Conservation (phyloP, 2,113 vertebrate species). For the Bubalus kerabau region DNA sequence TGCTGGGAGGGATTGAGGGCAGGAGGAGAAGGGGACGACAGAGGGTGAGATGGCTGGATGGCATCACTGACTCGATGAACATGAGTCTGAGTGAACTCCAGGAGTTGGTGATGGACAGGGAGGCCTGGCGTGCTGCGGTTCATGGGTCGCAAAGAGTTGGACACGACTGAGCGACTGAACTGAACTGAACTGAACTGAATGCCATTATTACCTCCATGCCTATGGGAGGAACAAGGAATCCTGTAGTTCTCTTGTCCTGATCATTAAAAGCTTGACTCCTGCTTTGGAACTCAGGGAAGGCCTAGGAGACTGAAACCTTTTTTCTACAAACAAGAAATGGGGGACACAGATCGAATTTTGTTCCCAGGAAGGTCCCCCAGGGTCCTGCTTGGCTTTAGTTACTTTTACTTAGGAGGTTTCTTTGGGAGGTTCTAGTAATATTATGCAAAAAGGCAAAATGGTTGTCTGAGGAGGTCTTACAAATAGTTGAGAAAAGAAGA, state of each 20-base stretch:
- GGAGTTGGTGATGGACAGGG: too few relatives aligned
- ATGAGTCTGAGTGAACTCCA: too few relatives aligned
- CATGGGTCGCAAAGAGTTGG: too few relatives aligned
- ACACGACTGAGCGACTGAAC: too few relatives aligned
- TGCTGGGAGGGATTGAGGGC: too few relatives aligned
- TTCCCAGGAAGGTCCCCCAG: too few relatives aligned
- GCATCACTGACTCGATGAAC: too few relatives aligned
- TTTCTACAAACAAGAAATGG: neutral
- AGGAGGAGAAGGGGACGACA: too few relatives aligned
- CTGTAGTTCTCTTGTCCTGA: neutral
- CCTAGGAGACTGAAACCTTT: neutral
- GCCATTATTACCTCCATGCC: neutral
- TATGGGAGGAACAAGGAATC: neutral
- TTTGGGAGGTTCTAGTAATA: neutral
- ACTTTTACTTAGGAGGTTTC: neutral
- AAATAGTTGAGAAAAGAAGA: neutral
- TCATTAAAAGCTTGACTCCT: neutral
- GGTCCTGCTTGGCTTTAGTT: neutral
- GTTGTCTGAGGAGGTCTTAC: neutral
- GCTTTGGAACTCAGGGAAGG: neutral
- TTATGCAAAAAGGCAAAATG: neutral
- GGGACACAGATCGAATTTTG: neutral
- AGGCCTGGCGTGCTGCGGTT: too few relatives aligned
- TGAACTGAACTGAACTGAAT: too few relatives aligned
- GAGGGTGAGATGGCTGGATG: too few relatives aligned